Conservation (phyloP, 2,888 invertebrate genomes). For the Adelognathus sp. region DNA sequence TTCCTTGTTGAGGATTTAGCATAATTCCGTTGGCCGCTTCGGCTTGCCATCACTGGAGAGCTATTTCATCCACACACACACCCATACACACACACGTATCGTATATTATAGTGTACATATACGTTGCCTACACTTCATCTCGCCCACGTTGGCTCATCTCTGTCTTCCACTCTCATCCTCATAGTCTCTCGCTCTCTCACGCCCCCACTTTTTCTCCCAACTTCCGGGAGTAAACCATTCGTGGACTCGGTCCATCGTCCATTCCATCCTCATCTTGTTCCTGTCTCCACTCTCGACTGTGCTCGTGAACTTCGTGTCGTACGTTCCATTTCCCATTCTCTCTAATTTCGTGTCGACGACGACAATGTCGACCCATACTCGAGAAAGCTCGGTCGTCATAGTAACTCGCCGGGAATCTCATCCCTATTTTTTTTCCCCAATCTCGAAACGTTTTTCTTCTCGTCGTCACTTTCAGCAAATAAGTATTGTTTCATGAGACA, state of each 20-base stretch:
- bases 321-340: neutral
- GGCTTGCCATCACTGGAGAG: constrained; percentile 29
- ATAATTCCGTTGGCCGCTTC: constrained; percentile 70
- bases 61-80: neutral
- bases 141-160: constrained; percentile 44
- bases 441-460: constrained; percentile 13
- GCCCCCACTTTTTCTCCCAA: constrained; percentile 35
- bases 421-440: constrained; percentile 12
- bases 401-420: constrained; percentile 61
- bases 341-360: neutral
- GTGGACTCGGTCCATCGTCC: constrained; percentile 29
- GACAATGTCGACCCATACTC: constrained; percentile 68
- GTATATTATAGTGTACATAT: neutral
- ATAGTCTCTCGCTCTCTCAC: constrained; percentile 6
- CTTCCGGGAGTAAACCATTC: constrained; percentile 14
- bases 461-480: constrained; percentile 19
- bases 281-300: constrained; percentile 53
- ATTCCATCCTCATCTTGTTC: constrained; percentile 45
- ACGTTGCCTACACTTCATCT: neutral
- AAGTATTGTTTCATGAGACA: neutral
- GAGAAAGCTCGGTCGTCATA: constrained; percentile 65
- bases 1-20: constrained; percentile 71
- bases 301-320: constrained; percentile 49
- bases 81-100: neutral
- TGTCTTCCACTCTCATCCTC: constrained; percentile 43